These are phyloP conservation scores for Chrysotoxum bicinctum DNA, from an alignment of 2,888 invertebrate species.

Conservation along the genomic window DNA sequence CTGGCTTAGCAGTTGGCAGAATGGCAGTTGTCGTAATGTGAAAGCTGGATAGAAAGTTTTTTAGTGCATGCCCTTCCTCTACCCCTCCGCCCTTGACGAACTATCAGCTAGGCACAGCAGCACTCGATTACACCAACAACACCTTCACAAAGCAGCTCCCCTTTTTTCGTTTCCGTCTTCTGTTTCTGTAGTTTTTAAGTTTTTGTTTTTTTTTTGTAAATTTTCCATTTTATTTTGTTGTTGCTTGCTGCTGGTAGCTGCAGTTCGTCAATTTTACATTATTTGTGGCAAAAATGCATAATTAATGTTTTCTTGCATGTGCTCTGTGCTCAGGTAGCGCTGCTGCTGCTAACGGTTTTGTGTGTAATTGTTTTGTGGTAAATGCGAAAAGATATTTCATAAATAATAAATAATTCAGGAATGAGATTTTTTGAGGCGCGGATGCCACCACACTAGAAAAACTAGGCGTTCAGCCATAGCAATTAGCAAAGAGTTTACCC, in stretches of 20 bases:
- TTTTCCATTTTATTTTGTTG: slow-evolving; percentile 18
- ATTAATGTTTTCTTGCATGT: slow-evolving; percentile 70
- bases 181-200: slow-evolving; percentile 30
- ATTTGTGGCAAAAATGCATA: slow-evolving; percentile 68
- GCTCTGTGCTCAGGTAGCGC: slow-evolving; percentile 2
- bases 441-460: not conserved
- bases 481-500: slow-evolving; percentile 36
- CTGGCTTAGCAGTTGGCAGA: slow-evolving; percentile 1
- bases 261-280: slow-evolving; percentile 61
- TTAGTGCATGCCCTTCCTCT: slow-evolving; percentile 60
- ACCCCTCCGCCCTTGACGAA: slow-evolving; percentile 21
- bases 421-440: not conserved
- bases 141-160: slow-evolving; percentile 47
- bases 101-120: slow-evolving; percentile 27
- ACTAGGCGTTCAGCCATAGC: not conserved
- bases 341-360: slow-evolving; percentile 55
- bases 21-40: slow-evolving; percentile 60
- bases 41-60: slow-evolving; percentile 73
- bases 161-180: slow-evolving; percentile 32
- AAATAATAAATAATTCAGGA: slow-evolving; percentile 57
- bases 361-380: slow-evolving; percentile 57
- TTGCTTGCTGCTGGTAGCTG: slow-evolving; percentile 9
- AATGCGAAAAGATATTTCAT: slow-evolving; percentile 37
- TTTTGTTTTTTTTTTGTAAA: slow-evolving; percentile 5
- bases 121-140: slow-evolving; percentile 60